A percentile compares a stretch with the other conserved stretches of the same genome.
These are phyloP conservation scores for Corydoras sp. DNA, from an alignment of 2,113 vertebrate species.

Conservation along the genomic window DNA sequence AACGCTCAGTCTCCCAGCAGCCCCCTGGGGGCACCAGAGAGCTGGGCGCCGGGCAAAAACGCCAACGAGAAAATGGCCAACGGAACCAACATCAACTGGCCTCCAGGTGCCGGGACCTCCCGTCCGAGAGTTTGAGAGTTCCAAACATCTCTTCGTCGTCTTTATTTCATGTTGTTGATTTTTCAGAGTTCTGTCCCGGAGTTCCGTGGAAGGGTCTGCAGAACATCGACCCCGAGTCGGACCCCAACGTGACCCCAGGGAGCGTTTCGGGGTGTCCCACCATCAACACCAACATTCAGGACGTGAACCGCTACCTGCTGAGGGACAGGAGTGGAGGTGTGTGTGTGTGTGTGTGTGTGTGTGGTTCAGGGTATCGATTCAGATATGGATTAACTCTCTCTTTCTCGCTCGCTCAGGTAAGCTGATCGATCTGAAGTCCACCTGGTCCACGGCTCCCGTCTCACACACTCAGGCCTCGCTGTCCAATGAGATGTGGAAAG, in stretches of 20 bases:
- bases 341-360: conserved; percentile 15
- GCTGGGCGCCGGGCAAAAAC: conserved; percentile 93
- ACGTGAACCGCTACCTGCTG: conserved; percentile 96
- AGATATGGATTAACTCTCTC: conserved; percentile 3
- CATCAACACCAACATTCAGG: conserved; percentile 97
- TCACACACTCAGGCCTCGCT: conserved; percentile 89
- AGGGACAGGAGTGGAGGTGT: conserved; percentile 88
- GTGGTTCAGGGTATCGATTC: not conserved
- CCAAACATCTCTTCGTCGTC: too few species aligned
- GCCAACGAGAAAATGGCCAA: conserved; percentile 92
- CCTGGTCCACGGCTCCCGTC: conserved; percentile 89
- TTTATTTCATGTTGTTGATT: not conserved
- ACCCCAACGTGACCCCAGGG: conserved; percentile 96
- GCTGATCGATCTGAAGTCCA: conserved; percentile 93
- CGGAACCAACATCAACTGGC: conserved; percentile 96
- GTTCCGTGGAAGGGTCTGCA: conserved; percentile 99
- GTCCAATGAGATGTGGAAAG: conserved; percentile 97
- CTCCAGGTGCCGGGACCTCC: conserved; percentile 74
- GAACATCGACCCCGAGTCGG: conserved; percentile 95
- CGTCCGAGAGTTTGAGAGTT: too few species aligned
- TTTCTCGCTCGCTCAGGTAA: conserved; percentile 69
- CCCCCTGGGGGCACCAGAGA: conserved; percentile 85
- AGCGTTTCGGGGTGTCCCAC: conserved; percentile 94
- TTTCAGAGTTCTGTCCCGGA: conserved; percentile 94
- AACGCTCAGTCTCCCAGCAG: conserved; percentile 87